These are phyloP conservation scores for Acanthiza pusilla DNA, from an alignment of 2,797 vertebrate genomes.

Conservation along the genomic window DNA sequence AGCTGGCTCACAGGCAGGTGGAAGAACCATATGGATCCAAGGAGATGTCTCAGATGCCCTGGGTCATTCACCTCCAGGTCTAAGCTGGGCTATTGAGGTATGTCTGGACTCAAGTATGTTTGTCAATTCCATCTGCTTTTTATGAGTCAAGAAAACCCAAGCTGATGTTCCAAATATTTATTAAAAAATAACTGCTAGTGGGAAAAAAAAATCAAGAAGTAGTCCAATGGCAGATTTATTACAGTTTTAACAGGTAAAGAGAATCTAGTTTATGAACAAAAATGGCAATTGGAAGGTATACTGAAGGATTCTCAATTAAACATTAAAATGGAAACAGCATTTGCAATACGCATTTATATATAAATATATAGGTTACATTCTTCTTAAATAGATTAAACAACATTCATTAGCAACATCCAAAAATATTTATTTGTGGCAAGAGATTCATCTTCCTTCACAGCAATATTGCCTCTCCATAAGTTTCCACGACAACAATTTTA, in stretches of 20 bases:
- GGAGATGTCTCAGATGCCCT: not conserved
- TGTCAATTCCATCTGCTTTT: not conserved
- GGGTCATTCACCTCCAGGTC: not conserved
- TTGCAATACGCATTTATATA: not conserved
- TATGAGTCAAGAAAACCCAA: constrained; percentile 3
- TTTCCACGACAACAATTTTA: not conserved
- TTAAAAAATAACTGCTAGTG: constrained; percentile 21
- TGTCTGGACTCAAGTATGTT: not conserved
- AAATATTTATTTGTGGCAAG: not conserved
- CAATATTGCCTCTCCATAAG: not conserved
- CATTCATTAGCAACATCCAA: constrained; percentile 24
- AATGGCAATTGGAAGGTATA: not conserved
- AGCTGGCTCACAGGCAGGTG: not conserved
- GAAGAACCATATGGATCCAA: not conserved
- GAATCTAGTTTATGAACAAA: constrained; percentile 23
- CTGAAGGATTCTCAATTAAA: constrained; percentile 2
- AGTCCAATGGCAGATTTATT: constrained; percentile 22
- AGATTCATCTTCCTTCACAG: not conserved
- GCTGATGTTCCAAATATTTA: constrained; percentile 26
- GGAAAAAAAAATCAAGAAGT: not conserved
- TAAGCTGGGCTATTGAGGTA: not conserved
- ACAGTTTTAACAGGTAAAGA: constrained; percentile 29
- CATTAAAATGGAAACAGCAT: constrained; percentile 4
- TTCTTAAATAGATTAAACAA: constrained; percentile 41
- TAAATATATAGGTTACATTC: constrained; percentile 45